Evolutionary conservation across 2,113 vertebrate genomes (phyloP), one percentile per base, ranked within the genome.

Genomic region (Lophura nycthemera): DNA sequence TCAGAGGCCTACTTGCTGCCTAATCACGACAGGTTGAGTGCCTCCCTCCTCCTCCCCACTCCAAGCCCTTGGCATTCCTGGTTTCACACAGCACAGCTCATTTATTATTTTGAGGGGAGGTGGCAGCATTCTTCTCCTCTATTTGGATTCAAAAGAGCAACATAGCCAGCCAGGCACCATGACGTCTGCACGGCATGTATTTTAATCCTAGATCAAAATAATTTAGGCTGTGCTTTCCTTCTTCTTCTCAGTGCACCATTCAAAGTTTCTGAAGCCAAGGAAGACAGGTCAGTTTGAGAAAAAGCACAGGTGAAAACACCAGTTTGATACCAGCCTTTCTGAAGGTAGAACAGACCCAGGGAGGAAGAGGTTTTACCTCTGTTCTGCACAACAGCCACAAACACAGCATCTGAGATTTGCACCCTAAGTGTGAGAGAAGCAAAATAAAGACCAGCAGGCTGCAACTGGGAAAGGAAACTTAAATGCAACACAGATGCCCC

Each of bases 81-180:
- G 85, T 75, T 86, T 84, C 57, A 21, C 61, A 45, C 8, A 34
- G 74, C 83, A 29, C 45, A 77, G 64, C 52, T 52, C 45, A 48
- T 91, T 88, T 93, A 50, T 93, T 90, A 61, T 89, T 91, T 86
- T 60, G 78, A 90, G 91, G 83, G 85, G 89, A 94, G 85, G 88
- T 50, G 83, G 92, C 90, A 87, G 71, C 94, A 94, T 96, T 96
- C 90, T 95, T 97, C 89, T 97, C 78, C 96, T 96, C 89, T 96
- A 90, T 96, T 96, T 97, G 96, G 95, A 83, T 5, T 81, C 57
- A 86, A 94, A 95, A 8, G 47, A 48, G 21, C 43, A 80, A 90
- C 86, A 87, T 93, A 94, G 83, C 61, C 91, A 96, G 82, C 1
- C 69, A 57, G 90, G 96, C 91, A 96, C 96, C 70, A 7, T 27